Percentiles rank a stretch among this genome's conserved stretches.
Conservation (phyloP, 2,888 invertebrate species). For the Drosophila mimica region DNA sequence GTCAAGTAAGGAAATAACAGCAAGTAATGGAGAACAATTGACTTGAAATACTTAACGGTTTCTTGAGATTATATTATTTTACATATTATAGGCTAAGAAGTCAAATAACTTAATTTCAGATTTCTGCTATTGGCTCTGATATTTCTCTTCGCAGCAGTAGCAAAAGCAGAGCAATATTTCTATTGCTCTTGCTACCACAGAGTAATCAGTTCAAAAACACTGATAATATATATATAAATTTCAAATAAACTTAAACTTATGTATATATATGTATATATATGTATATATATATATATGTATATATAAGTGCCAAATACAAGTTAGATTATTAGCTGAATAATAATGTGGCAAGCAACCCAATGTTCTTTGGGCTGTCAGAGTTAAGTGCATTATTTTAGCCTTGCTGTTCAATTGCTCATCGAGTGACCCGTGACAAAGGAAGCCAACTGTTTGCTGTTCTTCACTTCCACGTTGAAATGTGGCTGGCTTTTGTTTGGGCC, state of each 20-base stretch:
- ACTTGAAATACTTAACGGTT: neutral
- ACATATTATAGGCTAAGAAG: no score
- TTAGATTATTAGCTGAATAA: neutral
- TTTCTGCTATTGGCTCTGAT: neutral
- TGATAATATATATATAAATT: neutral
- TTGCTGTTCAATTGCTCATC: neutral
- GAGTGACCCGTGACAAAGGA: constrained; percentile 3
- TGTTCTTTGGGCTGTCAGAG: neutral
- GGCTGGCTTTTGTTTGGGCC: constrained; percentile 34
- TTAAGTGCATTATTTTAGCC: neutral
- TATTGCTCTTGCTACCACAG: neutral
- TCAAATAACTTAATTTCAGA: neutral
- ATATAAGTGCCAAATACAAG: neutral
- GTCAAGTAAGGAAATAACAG: neutral
- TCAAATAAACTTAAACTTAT: neutral
- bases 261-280: neutral
- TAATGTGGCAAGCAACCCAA: no score
- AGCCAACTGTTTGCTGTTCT: constrained; percentile 1
- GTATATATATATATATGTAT: neutral
- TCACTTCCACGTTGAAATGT: constrained; percentile 13
- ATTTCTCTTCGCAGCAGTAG: no score
- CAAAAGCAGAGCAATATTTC: no score
- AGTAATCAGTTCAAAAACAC: neutral
- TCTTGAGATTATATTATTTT: neutral
- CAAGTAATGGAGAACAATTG: neutral